Conservation (phyloP, 2,113 vertebrate genomes). For the Australoheros scitulus region DNA sequence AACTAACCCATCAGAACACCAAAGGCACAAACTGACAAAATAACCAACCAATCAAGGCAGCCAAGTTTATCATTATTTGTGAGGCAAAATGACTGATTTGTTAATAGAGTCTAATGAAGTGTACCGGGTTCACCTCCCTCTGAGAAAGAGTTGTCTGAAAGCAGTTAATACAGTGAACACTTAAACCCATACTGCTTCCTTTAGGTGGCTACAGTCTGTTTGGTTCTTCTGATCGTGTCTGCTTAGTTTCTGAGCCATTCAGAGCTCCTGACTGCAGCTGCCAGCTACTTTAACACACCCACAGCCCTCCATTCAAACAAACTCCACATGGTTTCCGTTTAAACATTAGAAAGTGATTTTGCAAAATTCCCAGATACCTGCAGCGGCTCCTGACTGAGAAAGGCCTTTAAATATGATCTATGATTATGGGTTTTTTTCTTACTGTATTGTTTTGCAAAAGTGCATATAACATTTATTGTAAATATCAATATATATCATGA, state of each 20-base stretch:
- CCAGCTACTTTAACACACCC: too few species aligned
- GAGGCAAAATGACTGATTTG: background rate
- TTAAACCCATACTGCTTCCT: background rate
- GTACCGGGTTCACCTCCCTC: too few species aligned
- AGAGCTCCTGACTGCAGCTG: too few species aligned
- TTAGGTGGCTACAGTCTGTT: background rate
- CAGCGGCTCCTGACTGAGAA: too few species aligned
- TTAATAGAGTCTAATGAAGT: too few species aligned
- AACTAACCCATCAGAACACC: background rate
- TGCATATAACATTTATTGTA: background rate
- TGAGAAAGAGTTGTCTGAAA: background rate
- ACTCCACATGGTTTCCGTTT: too few species aligned
- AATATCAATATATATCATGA: background rate
- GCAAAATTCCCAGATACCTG: too few species aligned
- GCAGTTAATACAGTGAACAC: background rate
- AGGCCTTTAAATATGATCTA: background rate
- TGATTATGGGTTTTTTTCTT: background rate
- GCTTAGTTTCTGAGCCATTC: too few species aligned
- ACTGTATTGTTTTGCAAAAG: background rate
- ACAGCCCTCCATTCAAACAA: too few species aligned
- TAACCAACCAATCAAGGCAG: background rate
- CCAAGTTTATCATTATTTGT: background rate
- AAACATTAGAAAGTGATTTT: too few species aligned
- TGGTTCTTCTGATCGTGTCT: too few species aligned
- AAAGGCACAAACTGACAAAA: background rate